A percentile compares a stretch with the other conserved stretches of the same genome.
Evolutionary conservation across 2,113 vertebrate genomes (phyloP).

Genomic region (Pseudois nayaur): DNA sequence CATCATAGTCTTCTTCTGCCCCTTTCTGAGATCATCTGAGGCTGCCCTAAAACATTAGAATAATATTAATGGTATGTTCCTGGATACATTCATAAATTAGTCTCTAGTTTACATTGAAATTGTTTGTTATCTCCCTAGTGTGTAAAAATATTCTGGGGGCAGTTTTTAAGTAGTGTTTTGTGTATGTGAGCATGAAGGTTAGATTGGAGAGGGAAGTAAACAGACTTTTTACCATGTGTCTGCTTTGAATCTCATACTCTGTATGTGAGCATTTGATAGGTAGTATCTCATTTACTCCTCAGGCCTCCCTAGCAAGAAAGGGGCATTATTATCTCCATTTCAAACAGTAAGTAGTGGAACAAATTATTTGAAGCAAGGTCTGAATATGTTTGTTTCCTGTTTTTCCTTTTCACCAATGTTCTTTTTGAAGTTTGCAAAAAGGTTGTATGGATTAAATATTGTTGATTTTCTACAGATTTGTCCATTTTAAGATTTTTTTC

Average conservation of each 20-base stretch:
- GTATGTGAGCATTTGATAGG: background rate
- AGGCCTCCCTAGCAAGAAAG: background rate
- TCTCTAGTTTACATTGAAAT: background rate
- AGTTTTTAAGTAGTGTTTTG: background rate
- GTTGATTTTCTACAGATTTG: background rate
- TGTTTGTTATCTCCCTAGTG: background rate
- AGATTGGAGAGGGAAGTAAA: background rate
- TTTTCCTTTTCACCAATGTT: background rate
- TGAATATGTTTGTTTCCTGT: background rate
- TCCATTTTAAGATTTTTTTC: background rate
- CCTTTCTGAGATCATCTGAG: conserved; percentile 48
- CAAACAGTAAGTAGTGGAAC: background rate
- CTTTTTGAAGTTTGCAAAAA: background rate
- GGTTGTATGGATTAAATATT: background rate
- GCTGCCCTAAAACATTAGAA: conserved; percentile 47
- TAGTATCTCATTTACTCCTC: background rate
- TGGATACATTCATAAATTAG: background rate
- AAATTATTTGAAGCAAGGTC: background rate
- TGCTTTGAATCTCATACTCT: background rate
- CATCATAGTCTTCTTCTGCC: conserved; percentile 63
- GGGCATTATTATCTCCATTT: background rate
- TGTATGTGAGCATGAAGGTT: background rate
- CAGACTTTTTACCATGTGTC: background rate
- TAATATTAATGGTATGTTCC: background rate
- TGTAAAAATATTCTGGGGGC: background rate